Conservation (phyloP, 2,888 invertebrate species). For the Polietes domitor region DNA sequence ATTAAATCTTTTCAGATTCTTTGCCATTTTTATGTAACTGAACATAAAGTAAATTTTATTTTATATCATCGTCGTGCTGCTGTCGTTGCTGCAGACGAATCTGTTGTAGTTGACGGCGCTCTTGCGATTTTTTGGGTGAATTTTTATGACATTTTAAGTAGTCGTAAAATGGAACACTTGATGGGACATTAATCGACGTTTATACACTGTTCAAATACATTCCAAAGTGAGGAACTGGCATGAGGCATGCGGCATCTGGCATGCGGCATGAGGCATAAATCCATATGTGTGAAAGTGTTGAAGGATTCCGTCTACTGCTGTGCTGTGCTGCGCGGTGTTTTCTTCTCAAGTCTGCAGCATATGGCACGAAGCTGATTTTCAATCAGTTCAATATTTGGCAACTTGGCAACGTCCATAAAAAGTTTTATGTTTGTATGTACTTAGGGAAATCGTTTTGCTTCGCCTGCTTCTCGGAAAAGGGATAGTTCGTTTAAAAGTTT, state of each 20-base stretch:
- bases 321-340: background rate
- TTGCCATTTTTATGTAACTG: conserved; percentile 22
- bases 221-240: conserved; percentile 60
- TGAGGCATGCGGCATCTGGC: conserved; percentile 65
- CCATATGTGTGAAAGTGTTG: conserved; percentile 49
- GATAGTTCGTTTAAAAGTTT: conserved; percentile 6
- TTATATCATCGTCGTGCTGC: conserved; percentile 15
- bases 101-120: background rate
- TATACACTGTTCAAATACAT: conserved; percentile 60
- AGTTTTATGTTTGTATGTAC: conserved; percentile 30
- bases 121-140: conserved; percentile 64
- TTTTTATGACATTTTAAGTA: conserved; percentile 79
- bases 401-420: conserved; percentile 26
- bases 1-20: conserved; percentile 55
- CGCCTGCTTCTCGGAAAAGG: background rate
- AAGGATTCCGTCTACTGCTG: background rate
- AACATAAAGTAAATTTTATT: conserved; percentile 35
- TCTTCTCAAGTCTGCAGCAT: conserved; percentile 29
- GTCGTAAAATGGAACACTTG: conserved; percentile 79
- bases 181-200: conserved; percentile 78
- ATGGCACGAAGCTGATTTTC: conserved; percentile 48
- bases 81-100: background rate
- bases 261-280: conserved; percentile 24
- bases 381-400: conserved; percentile 49
- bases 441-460: conserved; percentile 11